Evolutionary conservation across 2,888 invertebrate genomes (phyloP).

Genomic region (Coleophora deauratella): DNA sequence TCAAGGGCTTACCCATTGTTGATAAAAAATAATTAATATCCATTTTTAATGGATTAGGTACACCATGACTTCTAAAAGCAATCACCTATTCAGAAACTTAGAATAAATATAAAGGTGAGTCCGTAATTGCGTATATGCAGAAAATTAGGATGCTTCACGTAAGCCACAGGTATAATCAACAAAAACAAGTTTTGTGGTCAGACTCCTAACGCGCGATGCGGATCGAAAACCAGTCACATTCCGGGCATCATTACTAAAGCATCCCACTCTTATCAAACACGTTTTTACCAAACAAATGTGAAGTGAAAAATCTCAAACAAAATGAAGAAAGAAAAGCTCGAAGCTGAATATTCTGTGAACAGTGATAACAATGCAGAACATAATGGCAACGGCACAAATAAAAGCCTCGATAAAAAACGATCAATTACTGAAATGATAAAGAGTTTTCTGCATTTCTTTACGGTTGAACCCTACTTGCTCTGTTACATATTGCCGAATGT

Average conservation of each 20-base stretch:
- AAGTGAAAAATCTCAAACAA: slow-evolving; percentile 10
- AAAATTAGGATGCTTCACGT: background rate
- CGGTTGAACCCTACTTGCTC: slow-evolving; percentile 78
- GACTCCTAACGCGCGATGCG: slow-evolving; percentile 12
- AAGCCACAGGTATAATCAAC: slow-evolving; percentile 12
- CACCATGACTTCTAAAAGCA: too few relatives aligned
- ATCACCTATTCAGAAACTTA: too few relatives aligned
- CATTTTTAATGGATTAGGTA: too few relatives aligned
- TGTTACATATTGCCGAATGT: slow-evolving; percentile 77
- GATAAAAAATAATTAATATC: too few relatives aligned
- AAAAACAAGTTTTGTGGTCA: slow-evolving; percentile 26
- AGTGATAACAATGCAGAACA: slow-evolving; percentile 12
- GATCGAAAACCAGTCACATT: slow-evolving; percentile 14
- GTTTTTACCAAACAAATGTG: background rate
- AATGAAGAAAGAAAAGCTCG: slow-evolving; percentile 26
- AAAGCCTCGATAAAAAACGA: slow-evolving; percentile 7
- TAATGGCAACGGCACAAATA: slow-evolving; percentile 12
- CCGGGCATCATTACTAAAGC: slow-evolving; percentile 31
- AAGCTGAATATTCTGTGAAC: slow-evolving; percentile 20
- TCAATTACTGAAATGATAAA: slow-evolving; percentile 10
- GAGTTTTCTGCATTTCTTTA: slow-evolving; percentile 31
- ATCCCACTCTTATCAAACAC: background rate
- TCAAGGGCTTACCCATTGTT: too few relatives aligned
- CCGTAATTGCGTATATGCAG: too few relatives aligned
- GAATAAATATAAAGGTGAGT: too few relatives aligned